Conservation (phyloP, 2,888 invertebrate genomes). For the Uloborus plumipes region DNA sequence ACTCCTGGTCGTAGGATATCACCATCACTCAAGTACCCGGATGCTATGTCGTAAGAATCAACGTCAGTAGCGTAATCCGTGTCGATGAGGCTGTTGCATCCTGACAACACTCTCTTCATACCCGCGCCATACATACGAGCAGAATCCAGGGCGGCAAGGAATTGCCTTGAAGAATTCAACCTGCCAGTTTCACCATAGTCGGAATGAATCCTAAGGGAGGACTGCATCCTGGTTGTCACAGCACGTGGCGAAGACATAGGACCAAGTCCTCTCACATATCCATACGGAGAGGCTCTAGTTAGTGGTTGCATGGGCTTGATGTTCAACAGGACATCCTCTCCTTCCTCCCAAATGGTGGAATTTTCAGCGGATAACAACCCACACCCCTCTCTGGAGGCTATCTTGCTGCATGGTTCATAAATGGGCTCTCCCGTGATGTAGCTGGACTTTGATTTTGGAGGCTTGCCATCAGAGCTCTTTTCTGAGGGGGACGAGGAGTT, state of each 20-base stretch:
- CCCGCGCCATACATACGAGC: constrained; percentile 65
- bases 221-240: constrained; percentile 36
- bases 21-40: constrained; percentile 81
- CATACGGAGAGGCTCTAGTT: constrained; percentile 70
- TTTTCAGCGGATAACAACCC: constrained; percentile 71
- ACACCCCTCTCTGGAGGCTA: constrained; percentile 34
- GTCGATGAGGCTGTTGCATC: constrained; percentile 67
- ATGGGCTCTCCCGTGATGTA: constrained; percentile 47
- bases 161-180: constrained; percentile 44
- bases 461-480: constrained; percentile 21
- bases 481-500: constrained; percentile 13
- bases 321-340: constrained; percentile 79
- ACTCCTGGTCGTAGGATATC: constrained; percentile 78
- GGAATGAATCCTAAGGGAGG: constrained; percentile 52
- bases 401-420: constrained; percentile 54
- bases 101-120: constrained; percentile 69
- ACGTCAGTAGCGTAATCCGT: constrained; percentile 71
- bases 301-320: constrained; percentile 94
- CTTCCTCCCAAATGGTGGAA: constrained; percentile 73
- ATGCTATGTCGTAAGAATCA: constrained; percentile 72
- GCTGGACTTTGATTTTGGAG: constrained; percentile 44
- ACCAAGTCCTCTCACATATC: constrained; percentile 68
- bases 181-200: constrained; percentile 59
- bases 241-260: constrained; percentile 59
- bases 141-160: constrained; percentile 45